phyloP scores from a whole-genome alignment of 2,888 invertebrate genomes.

The Meteorus colon region DNA sequence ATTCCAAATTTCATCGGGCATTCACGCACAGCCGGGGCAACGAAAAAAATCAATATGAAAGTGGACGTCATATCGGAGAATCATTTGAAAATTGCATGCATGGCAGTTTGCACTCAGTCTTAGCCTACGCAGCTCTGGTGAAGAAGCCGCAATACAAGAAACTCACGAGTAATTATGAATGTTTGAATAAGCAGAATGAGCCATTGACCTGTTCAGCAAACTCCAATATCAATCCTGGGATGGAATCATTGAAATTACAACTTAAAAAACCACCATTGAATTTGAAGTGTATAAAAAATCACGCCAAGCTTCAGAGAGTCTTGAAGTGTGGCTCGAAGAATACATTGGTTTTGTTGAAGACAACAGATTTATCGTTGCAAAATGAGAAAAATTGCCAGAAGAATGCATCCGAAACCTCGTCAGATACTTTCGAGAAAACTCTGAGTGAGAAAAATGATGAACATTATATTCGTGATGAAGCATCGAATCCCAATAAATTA shows the following conservation, averaged over 20 bases:
- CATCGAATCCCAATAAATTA: not conserved
- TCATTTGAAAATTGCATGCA: constrained; percentile 62
- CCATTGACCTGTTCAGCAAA: no score
- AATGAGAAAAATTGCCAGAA: constrained; percentile 30
- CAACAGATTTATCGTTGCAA: constrained; percentile 49
- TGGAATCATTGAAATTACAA: not conserved
- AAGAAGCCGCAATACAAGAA: constrained; percentile 53
- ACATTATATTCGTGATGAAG: not conserved
- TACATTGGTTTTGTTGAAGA: constrained; percentile 57
- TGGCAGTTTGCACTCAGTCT: constrained; percentile 62
- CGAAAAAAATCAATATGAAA: constrained; percentile 18
- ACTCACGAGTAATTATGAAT: constrained; percentile 43
- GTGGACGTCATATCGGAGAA: constrained; percentile 16
- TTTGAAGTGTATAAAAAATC: constrained; percentile 39
- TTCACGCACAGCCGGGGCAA: constrained; percentile 20
- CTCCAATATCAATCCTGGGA: not conserved
- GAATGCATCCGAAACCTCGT: not conserved
- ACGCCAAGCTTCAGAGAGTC: constrained; percentile 53
- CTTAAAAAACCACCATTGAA: constrained; percentile 22
- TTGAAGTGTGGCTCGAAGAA: constrained; percentile 51
- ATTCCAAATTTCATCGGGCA: constrained; percentile 11
- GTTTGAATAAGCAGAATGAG: not conserved
- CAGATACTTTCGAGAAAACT: not conserved
- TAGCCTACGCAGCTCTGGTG: constrained; percentile 62
- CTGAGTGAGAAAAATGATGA: no score